These are phyloP conservation scores for Ispidina picta DNA, from an alignment of 2,797 vertebrate species.

Conservation along the genomic window DNA sequence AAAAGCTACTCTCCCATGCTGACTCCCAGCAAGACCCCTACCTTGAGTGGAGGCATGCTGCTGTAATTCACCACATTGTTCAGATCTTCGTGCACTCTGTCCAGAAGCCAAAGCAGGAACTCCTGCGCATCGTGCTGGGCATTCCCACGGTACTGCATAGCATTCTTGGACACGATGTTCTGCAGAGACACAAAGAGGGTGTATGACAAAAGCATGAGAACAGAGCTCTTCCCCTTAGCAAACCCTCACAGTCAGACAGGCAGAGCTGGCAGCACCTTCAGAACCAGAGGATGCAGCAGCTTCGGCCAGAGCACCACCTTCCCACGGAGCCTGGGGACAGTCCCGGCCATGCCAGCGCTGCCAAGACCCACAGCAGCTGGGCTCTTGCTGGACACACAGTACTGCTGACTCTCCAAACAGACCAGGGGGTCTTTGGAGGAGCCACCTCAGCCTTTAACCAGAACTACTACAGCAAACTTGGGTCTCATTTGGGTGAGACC, in stretches of 20 bases:
- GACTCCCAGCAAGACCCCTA: conserved; percentile 16
- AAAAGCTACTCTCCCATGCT: accelerated
- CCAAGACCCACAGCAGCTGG: not conserved
- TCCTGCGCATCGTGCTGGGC: conserved; percentile 97
- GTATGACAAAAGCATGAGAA: not conserved
- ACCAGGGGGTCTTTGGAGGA: not conserved
- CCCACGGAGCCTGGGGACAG: not conserved
- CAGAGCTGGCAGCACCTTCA: not conserved
- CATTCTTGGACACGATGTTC: conserved; percentile 93
- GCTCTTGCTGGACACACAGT: not conserved
- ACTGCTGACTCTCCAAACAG: not conserved
- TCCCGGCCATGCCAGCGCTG: too few species aligned
- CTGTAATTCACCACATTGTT: conserved; percentile 85
- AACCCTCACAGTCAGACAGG: accelerated
- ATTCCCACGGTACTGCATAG: conserved; percentile 93
- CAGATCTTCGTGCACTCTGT: conserved; percentile 95
- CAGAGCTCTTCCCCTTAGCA: accelerated
- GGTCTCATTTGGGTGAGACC: too few species aligned
- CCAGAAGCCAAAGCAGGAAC: conserved; percentile 97
- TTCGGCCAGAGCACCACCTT: not conserved
- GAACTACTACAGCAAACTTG: not conserved
- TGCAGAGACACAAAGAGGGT: conserved; percentile 45
- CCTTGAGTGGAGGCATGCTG: conserved; percentile 85
- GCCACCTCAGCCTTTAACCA: not conserved
- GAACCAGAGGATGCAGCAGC: not conserved